Evolutionary conservation across 1,140 invertebrate species (phyloP).

Genomic region (Solenopsis fugax): DNA sequence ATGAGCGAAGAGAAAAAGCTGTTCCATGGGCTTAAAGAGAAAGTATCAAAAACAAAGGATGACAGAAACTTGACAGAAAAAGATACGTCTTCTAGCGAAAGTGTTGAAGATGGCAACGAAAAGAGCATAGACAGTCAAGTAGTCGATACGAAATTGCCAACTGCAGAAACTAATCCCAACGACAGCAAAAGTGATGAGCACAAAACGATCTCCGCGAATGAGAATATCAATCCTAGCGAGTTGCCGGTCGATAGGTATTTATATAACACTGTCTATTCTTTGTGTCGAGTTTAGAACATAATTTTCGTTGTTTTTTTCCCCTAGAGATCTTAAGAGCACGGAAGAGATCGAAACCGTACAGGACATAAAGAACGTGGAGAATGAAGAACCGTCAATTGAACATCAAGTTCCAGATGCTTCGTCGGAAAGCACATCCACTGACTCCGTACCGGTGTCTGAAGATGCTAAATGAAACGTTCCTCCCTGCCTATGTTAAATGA

Average conservation of each 20-base stretch:
- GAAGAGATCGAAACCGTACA: background rate
- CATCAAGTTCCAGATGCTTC: background rate
- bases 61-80: conserved; percentile 51
- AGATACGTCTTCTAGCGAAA: conserved; percentile 22
- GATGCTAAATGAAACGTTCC: conserved; percentile 71
- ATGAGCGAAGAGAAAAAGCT: conserved; percentile 66
- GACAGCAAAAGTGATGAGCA: conserved; percentile 45
- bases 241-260: conserved; percentile 70
- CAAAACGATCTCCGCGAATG: conserved; percentile 64
- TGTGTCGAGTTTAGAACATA: background rate
- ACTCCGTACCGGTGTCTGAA: conserved; percentile 27
- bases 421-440: background rate
- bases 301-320: background rate
- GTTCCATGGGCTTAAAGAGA: conserved; percentile 52
- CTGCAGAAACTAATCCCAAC: conserved; percentile 52
- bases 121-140: conserved; percentile 43
- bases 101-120: conserved; percentile 32
- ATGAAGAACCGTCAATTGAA: background rate
- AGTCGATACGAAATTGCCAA: background rate
- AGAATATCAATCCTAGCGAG: conserved; percentile 74
- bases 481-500: conserved; percentile 51
- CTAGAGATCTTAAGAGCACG: background rate
- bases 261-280: background rate
- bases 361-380: background rate
- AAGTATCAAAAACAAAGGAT: background rate